Conservation (phyloP, 2,113 vertebrate species). For the Setophaga coronata region DNA sequence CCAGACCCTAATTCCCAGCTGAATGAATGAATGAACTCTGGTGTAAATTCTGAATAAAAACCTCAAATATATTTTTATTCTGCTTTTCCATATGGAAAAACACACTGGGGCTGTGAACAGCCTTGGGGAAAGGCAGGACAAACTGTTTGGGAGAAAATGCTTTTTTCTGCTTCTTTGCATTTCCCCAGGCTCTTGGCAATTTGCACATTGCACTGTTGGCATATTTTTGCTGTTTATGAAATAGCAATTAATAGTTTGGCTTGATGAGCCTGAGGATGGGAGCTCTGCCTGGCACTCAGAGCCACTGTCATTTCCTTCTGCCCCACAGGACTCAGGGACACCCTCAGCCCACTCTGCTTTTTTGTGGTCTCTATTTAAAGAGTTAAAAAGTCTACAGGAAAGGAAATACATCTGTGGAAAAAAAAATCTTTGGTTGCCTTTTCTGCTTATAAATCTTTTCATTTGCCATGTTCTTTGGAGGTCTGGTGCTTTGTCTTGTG, state of each 20-base stretch:
- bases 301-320: fast-evolving
- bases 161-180: background rate
- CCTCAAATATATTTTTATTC: background rate
- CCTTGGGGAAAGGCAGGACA: background rate
- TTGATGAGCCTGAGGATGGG: background rate
- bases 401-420: background rate
- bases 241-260: background rate
- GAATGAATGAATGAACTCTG: background rate
- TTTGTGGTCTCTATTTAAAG: background rate
- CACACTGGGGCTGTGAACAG: background rate
- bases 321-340: fast-evolving
- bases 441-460: background rate
- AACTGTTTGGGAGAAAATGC: background rate
- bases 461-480: background rate
- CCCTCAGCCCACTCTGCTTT: background rate
- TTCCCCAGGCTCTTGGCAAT: background rate
- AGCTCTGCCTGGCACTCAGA: background rate
- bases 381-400: background rate
- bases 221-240: background rate
- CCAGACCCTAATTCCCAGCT: background rate
- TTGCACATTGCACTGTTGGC: background rate
- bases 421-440: background rate
- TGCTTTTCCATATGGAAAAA: background rate
- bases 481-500: background rate
- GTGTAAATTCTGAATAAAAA: background rate